Conservation (phyloP, 2,888 invertebrate genomes). For the Aradus depressus region DNA sequence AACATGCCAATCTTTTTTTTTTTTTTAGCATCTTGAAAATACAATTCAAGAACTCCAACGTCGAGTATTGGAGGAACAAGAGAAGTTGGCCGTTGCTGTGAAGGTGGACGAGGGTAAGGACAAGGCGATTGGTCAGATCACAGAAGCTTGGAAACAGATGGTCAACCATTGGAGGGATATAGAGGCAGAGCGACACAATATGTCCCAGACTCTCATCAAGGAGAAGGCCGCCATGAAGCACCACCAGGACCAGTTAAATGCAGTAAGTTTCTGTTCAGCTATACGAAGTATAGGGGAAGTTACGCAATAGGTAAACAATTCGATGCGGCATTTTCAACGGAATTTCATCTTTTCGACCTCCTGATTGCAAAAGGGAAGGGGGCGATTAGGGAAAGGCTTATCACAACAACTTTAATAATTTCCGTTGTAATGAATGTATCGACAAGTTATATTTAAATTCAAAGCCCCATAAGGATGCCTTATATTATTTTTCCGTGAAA, state of each 20-base stretch:
- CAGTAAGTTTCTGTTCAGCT: conserved; percentile 17
- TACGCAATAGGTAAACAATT: too few relatives aligned
- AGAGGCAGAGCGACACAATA: conserved; percentile 31
- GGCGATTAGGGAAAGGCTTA: too few relatives aligned
- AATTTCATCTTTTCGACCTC: too few relatives aligned
- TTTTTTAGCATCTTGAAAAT: conserved; percentile 58
- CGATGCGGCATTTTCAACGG: too few relatives aligned
- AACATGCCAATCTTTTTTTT: too few relatives aligned
- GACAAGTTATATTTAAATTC: too few relatives aligned
- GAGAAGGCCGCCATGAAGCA: conserved; percentile 22
- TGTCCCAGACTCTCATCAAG: conserved; percentile 28
- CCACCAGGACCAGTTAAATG: conserved; percentile 24
- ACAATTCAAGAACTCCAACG: conserved; percentile 62
- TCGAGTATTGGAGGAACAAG: conserved; percentile 62
- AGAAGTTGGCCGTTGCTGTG: conserved; percentile 65
- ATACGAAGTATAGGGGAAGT: too few relatives aligned
- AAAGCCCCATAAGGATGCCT: too few relatives aligned
- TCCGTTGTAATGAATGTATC: too few relatives aligned
- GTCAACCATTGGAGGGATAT: conserved; percentile 34
- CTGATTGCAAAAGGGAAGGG: too few relatives aligned
- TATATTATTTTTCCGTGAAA: too few relatives aligned
- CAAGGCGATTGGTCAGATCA: conserved; percentile 51
- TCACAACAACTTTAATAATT: too few relatives aligned
- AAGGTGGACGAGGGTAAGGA: conserved; percentile 68
- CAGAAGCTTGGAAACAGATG: conserved; percentile 50